Percentiles rank a stretch among this genome's conserved stretches.
Evolutionary conservation across 2,113 vertebrate genomes (phyloP).

Genomic region (Tachysurus vachellii): DNA sequence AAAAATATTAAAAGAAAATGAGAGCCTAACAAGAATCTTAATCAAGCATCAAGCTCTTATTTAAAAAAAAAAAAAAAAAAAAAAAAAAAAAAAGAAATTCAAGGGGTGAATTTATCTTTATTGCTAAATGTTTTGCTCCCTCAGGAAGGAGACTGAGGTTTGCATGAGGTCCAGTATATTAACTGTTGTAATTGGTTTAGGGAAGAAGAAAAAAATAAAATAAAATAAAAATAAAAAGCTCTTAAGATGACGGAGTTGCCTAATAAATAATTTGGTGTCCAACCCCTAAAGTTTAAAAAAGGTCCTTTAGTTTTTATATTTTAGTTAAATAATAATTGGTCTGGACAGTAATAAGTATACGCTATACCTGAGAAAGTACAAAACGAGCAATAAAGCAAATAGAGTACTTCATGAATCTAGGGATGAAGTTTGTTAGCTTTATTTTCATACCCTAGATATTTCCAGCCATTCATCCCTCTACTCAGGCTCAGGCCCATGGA

Average conservation of each 20-base stretch:
- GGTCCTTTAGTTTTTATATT: constrained; percentile 12
- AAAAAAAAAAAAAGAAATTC: constrained; percentile 3
- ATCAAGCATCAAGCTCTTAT: not conserved
- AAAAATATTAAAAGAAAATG: constrained; percentile 30
- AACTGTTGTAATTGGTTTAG: constrained; percentile 21
- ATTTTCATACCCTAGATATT: constrained; percentile 27
- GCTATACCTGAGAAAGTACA: constrained; percentile 56
- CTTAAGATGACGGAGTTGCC: not conserved
- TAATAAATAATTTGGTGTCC: constrained; percentile 44
- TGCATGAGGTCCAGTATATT: constrained; percentile 46
- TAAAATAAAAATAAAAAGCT: not conserved
- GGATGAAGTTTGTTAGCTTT: constrained; percentile 28
- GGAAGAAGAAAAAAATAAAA: not conserved
- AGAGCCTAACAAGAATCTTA: not conserved
- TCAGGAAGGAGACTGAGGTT: not conserved
- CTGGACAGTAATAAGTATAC: constrained; percentile 51
- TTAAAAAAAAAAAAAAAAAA: not conserved
- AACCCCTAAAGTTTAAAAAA: constrained; percentile 16
- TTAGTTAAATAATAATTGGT: constrained; percentile 46
- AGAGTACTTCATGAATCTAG: constrained; percentile 34
- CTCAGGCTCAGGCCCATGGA: constrained; percentile 40
- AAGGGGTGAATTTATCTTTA: constrained; percentile 47
- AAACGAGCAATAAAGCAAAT: constrained; percentile 45
- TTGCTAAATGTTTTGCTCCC: constrained; percentile 44
- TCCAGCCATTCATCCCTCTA: constrained; percentile 33